Evolutionary conservation across 2,797 vertebrate genomes (phyloP), one percentile per base, ranked within the genome.

Genomic region (Bradypus variegatus): DNA sequence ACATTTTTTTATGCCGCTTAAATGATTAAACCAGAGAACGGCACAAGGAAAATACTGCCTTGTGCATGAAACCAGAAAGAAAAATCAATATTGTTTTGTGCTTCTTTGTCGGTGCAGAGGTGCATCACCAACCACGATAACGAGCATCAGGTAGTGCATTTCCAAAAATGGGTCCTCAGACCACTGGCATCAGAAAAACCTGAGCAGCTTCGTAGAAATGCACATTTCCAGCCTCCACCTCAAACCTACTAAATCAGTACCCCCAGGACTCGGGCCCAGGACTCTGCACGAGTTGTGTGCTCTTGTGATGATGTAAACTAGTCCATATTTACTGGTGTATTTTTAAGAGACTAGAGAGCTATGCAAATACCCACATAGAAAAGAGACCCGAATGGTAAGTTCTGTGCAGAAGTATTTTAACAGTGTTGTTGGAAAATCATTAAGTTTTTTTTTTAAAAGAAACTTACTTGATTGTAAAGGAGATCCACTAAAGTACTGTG

Each of bases 101-200:
- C 25, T 31, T 21, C 75, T 70, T n/a, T 14, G 45, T 15, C 0
- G 1, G 11, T n/a, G 36, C 75, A 36, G 45, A 21, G 19, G 5
- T 33, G 53, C 1, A 1, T 38, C 29, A 25, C 65, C 53, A 9
- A 15, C 2, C 6, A n/a, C 0, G 2, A 1, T 7, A 4, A 29
- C 23, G 38, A 69, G 36, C 31, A 2, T 2, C 48, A 9, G 69
- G 31, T 29, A 3, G 38, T 10, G 38, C 3, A 1, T 11, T 29
- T 62, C 33, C 41, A 12, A 60, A 12, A 16, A 3, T 1, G 0
- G 33, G 64, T 10, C 77, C 45, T 25, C n/a, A 25, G 53, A n/a
- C 23, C 16, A 23, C n/a, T 25, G 19, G 36, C 53, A 36, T 27
- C 50, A 36, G 53, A 36, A 36, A 31, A 31, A 23, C 7, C 19